Percentiles rank a stretch among this genome's conserved stretches.
These are phyloP conservation scores for Euwallacea fornicatus DNA, from an alignment of 1,140 invertebrate genomes.

Conservation along the genomic window DNA sequence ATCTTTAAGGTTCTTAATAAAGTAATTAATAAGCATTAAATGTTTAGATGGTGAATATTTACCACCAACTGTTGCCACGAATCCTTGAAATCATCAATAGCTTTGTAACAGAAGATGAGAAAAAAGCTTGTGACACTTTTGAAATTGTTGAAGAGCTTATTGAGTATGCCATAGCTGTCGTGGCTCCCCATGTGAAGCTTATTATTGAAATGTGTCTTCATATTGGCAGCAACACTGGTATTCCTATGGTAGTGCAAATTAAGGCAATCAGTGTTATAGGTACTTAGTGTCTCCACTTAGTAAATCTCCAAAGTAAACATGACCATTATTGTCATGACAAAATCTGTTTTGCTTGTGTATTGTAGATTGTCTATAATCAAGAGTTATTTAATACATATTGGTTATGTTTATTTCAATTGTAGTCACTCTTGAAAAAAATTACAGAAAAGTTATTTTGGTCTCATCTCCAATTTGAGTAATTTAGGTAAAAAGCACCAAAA, in stretches of 20 bases:
- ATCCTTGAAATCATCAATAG: conserved; percentile 63
- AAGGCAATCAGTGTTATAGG: conserved; percentile 70
- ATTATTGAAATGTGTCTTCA: conserved; percentile 69
- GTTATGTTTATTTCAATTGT: too few species aligned
- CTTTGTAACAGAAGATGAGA: conserved; percentile 60
- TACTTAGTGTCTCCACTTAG: neutral
- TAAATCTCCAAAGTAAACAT: too few species aligned
- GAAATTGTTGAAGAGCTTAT: conserved; percentile 74
- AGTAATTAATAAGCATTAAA: neutral
- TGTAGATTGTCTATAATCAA: too few species aligned
- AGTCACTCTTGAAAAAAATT: too few species aligned
- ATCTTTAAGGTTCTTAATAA: neutral
- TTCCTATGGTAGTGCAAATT: conserved; percentile 63
- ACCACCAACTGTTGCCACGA: conserved; percentile 65
- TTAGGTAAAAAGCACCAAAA: neutral
- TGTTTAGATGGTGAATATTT: conserved; percentile 60
- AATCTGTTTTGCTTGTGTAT: too few species aligned
- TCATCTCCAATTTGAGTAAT: neutral
- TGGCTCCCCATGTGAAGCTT: conserved; percentile 66
- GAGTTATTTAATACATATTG: too few species aligned
- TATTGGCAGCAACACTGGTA: conserved; percentile 59
- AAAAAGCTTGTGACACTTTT: conserved; percentile 63
- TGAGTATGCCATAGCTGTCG: conserved; percentile 65
- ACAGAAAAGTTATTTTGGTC: too few species aligned
- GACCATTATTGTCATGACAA: too few species aligned